These are phyloP conservation scores for Plectrocnemia conspersa DNA, from an alignment of 1,140 invertebrate species.

Conservation along the genomic window DNA sequence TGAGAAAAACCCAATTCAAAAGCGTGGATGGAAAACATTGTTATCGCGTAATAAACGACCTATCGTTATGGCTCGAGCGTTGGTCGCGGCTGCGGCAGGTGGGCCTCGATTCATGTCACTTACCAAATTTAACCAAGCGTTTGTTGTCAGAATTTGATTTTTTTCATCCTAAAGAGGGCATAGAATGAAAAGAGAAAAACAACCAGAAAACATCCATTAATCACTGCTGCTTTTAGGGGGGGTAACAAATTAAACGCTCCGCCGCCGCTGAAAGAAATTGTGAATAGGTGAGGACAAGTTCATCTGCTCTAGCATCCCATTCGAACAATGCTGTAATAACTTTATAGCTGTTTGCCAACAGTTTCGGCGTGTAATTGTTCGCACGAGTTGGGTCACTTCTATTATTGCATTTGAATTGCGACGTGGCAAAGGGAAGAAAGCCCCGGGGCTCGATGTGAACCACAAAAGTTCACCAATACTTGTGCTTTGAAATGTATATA, in stretches of 20 bases:
- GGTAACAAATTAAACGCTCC: too few species aligned
- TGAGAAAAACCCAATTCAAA: too few species aligned
- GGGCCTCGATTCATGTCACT: conserved; percentile 64
- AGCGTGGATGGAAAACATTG: too few species aligned
- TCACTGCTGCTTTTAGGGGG: too few species aligned
- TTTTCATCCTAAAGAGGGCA: conserved; percentile 62
- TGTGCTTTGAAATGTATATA: too few species aligned
- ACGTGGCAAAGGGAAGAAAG: too few species aligned
- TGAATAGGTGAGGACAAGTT: too few species aligned
- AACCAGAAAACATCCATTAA: conserved; percentile 22
- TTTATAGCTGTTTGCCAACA: neutral
- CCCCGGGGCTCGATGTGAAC: too few species aligned
- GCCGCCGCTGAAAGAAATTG: too few species aligned
- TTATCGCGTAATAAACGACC: neutral
- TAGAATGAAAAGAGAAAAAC: conserved; percentile 20
- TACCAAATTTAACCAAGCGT: conserved; percentile 96
- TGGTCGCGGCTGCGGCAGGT: conserved; percentile 24
- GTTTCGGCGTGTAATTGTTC: conserved; percentile 2
- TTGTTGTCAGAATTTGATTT: conserved; percentile 92
- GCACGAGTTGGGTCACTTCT: conserved; percentile 2
- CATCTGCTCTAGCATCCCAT: too few species aligned
- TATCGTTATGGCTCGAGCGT: conserved; percentile 2
- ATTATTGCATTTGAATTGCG: too few species aligned
- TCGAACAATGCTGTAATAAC: conserved; percentile 1
- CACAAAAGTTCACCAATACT: too few species aligned